Evolutionary conservation across 1,140 invertebrate species (phyloP).

Genomic region (Temnothorax nylanderi): DNA sequence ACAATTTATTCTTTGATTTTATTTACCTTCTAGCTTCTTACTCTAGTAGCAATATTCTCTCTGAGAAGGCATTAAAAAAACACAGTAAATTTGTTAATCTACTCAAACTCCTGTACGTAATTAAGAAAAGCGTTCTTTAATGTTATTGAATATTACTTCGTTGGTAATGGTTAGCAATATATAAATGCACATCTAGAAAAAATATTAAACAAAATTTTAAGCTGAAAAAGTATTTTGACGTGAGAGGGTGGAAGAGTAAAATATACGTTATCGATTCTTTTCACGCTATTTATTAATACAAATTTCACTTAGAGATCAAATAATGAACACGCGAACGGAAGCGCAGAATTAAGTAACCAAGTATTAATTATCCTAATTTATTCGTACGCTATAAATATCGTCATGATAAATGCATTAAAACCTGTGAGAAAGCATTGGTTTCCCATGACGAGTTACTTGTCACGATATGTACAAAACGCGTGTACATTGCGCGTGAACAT

Average conservation of each 20-base stretch:
- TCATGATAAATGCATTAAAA: slow-evolving; percentile 2
- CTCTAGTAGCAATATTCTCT: no score
- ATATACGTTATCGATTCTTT: background rate
- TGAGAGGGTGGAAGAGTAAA: background rate
- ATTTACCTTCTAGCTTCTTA: no score
- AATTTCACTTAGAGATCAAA: slow-evolving; percentile 58
- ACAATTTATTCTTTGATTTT: no score
- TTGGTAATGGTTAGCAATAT: background rate
- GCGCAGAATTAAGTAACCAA: slow-evolving; percentile 7
- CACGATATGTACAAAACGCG: slow-evolving; percentile 34
- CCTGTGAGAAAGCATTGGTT: background rate
- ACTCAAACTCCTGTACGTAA: no score
- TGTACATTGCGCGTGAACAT: background rate
- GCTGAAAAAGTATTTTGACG: background rate
- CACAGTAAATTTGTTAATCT: no score
- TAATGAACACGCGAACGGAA: slow-evolving; percentile 45
- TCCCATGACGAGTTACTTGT: background rate
- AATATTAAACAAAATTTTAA: background rate
- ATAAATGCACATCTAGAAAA: background rate
- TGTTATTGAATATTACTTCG: no score
- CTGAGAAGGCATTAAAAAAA: no score
- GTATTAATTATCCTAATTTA: slow-evolving; percentile 33
- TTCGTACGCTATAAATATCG: slow-evolving; percentile 1
- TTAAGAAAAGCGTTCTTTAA: no score
- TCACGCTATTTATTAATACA: slow-evolving; percentile 56